Conservation (phyloP, 2,888 invertebrate species). For the Aphidius colemani region DNA sequence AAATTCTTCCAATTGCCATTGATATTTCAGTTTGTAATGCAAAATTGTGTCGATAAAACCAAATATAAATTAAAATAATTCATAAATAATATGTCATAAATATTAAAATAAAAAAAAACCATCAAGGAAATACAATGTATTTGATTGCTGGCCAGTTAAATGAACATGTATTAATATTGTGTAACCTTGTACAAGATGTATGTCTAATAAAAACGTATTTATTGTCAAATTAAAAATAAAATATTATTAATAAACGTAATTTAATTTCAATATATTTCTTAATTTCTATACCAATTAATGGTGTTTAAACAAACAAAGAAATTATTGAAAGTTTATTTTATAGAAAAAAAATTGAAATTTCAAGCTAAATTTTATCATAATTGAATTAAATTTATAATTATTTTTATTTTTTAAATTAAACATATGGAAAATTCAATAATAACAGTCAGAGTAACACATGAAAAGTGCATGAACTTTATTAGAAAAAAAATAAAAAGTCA, state of each 20-base stretch:
- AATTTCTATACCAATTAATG: too few species aligned
- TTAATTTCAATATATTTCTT: too few species aligned
- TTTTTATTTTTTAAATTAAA: too few species aligned
- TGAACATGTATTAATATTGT: constrained; percentile 60
- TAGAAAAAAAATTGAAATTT: too few species aligned
- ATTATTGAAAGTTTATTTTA: too few species aligned
- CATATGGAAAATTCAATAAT: too few species aligned
- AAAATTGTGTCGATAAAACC: constrained; percentile 23
- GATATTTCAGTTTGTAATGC: constrained; percentile 34
- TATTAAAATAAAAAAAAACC: constrained; percentile 34
- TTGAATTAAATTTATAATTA: too few species aligned
- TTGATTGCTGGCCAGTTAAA: constrained; percentile 62
- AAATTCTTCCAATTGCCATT: constrained; percentile 29
- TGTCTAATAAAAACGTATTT: constrained; percentile 61
- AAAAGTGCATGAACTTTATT: too few species aligned
- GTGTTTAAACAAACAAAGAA: too few species aligned
- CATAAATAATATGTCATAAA: constrained; percentile 32
- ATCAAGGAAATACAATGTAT: constrained; percentile 55
- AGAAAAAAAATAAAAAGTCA: too few species aligned
- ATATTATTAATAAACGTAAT: background rate
- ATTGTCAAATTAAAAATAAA: constrained; percentile 49
- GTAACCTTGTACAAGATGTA: constrained; percentile 60
- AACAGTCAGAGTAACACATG: too few species aligned
- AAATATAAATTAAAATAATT: constrained; percentile 23
- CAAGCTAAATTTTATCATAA: too few species aligned